A percentile compares a stretch with the other conserved stretches of the same genome.
phyloP scores from a whole-genome alignment of 2,888 invertebrate species.

The Apamea crenata region DNA sequence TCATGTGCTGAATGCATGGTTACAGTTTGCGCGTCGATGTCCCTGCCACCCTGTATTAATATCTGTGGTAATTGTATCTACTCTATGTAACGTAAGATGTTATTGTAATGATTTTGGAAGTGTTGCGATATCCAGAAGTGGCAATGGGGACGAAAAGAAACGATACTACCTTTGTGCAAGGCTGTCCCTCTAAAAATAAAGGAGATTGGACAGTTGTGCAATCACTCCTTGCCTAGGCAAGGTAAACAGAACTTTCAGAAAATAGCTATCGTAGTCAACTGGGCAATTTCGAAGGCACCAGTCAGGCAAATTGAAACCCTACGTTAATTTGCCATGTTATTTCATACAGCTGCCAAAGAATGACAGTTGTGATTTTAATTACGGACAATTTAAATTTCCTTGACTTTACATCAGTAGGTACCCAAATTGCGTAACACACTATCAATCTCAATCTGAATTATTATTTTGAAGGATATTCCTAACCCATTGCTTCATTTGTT shows the following conservation, averaged over 20 bases:
- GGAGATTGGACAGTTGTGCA: neutral
- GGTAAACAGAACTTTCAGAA: neutral
- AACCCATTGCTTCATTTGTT: too few species aligned
- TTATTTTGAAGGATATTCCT: too few species aligned
- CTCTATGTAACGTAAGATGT: constrained; percentile 8
- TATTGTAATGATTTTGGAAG: constrained; percentile 37
- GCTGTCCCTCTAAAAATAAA: neutral
- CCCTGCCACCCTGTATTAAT: too few species aligned
- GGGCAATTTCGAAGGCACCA: neutral
- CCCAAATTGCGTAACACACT: too few species aligned
- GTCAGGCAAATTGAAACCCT: neutral
- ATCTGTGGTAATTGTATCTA: constrained; percentile 39
- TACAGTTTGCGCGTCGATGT: too few species aligned
- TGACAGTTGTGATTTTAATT: neutral
- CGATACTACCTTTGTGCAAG: neutral
- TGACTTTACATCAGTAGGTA: neutral
- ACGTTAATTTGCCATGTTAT: neutral
- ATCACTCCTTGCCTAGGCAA: neutral
- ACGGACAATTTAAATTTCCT: neutral
- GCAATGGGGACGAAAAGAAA: constrained; percentile 8
- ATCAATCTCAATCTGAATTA: too few species aligned
- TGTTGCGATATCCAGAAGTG: constrained; percentile 52
- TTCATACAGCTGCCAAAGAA: neutral
- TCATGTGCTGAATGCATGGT: too few species aligned
- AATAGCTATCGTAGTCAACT: neutral